Percentiles rank a stretch among this genome's conserved stretches.
Evolutionary conservation across 2,113 vertebrate species (phyloP).

Genomic region (Merops nubicus): DNA sequence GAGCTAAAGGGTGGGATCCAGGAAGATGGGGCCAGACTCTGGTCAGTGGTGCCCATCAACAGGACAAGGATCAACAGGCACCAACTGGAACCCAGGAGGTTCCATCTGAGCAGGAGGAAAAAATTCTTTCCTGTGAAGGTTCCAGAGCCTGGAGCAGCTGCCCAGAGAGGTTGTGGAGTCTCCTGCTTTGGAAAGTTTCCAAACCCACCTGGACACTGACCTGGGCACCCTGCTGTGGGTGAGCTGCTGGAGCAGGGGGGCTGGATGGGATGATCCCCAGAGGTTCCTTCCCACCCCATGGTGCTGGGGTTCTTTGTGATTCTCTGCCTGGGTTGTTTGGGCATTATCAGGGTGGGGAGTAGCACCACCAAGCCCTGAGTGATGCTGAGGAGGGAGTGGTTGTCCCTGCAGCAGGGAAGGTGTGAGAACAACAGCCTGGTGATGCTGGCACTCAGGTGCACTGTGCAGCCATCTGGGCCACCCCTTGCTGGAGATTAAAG

Average conservation of each 20-base stretch:
- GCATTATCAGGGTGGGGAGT: rapidly evolving
- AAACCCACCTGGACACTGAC: no score
- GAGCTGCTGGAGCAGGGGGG: background rate
- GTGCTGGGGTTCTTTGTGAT: background rate
- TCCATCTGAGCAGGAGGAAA: no score
- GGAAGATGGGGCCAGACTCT: no score
- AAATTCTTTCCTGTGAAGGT: no score
- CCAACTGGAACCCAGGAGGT: no score
- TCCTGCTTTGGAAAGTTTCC: no score
- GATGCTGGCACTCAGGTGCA: background rate
- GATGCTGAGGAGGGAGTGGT: background rate
- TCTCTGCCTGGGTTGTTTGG: background rate
- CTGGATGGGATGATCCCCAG: background rate
- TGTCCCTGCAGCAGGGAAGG: background rate
- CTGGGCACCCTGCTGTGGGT: background rate
- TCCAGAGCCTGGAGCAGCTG: no score
- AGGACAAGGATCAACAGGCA: no score
- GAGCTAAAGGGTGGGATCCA: no score
- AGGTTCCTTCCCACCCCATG: background rate
- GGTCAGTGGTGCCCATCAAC: no score
- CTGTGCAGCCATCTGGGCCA: background rate
- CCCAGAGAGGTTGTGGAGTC: no score
- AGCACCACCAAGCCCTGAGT: rapidly evolving
- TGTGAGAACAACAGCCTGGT: background rate
- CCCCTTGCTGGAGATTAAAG: background rate